These are phyloP conservation scores for Mya arenaria DNA, from an alignment of 1,140 invertebrate species.

Conservation along the genomic window DNA sequence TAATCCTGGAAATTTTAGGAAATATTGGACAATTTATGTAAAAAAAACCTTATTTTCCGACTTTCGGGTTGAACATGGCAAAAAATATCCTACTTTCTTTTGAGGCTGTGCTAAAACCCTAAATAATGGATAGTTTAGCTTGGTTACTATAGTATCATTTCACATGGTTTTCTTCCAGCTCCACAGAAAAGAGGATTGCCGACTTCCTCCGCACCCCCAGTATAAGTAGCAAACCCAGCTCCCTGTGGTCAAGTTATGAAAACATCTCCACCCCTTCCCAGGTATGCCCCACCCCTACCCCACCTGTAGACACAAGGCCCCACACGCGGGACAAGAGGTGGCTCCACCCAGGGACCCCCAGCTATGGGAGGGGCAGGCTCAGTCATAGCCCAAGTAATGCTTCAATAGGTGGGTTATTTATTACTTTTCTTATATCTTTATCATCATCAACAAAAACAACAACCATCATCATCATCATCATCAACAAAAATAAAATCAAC, in stretches of 20 bases:
- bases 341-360: background rate
- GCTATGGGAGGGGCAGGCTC: constrained; percentile 34
- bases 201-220: constrained; percentile 68
- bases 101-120: too few relatives aligned
- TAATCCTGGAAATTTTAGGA: too few relatives aligned
- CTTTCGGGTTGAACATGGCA: too few relatives aligned
- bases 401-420: constrained; percentile 48
- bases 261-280: constrained; percentile 74
- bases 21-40: too few relatives aligned
- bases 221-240: constrained; percentile 63
- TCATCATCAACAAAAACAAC: too few relatives aligned
- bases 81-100: too few relatives aligned
- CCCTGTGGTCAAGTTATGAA: constrained; percentile 76
- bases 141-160: too few relatives aligned
- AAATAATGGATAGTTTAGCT: too few relatives aligned
- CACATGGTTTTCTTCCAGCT: too few relatives aligned
- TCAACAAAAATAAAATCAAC: too few relatives aligned
- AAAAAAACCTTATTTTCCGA: too few relatives aligned
- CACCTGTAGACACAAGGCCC: constrained; percentile 7
- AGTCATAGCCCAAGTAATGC: constrained; percentile 63
- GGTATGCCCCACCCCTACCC: constrained; percentile 30
- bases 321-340: background rate
- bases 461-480: too few relatives aligned
- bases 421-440: background rate
- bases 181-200: constrained; percentile 57